These are phyloP conservation scores for Pelagia noctiluca DNA, from an alignment of 30 jellyfish, hydroid and myxozoan species.

Conservation along the genomic window DNA sequence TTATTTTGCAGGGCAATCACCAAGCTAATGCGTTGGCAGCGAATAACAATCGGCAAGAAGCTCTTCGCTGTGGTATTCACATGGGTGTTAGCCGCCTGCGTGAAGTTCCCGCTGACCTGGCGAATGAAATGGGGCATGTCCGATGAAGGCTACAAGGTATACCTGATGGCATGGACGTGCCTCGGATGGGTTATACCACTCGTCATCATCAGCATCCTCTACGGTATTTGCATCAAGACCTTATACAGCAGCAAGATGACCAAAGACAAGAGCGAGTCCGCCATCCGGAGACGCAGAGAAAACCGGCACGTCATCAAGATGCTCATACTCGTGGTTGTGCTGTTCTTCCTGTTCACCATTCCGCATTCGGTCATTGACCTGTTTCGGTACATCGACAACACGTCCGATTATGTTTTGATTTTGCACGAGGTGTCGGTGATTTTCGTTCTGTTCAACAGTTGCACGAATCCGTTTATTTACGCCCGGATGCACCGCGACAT, in stretches of 20 bases:
- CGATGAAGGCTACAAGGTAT: conserved; percentile 65
- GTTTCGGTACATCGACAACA: conserved; percentile 75
- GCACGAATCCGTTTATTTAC: conserved; percentile 72
- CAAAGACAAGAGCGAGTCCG: conserved; percentile 61
- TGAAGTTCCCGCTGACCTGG: conserved; percentile 70
- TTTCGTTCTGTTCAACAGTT: conserved; percentile 71
- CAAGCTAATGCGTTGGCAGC: conserved; percentile 49
- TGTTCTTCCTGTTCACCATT: conserved; percentile 63
- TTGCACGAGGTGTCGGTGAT: conserved; percentile 66
- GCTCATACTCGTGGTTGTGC: conserved; percentile 53
- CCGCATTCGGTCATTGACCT: conserved; percentile 74
- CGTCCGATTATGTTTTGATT: conserved; percentile 54
- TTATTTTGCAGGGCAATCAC: conserved; percentile 50
- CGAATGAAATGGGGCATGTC: conserved; percentile 64
- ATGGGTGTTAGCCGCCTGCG: conserved; percentile 70
- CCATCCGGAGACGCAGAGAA: conserved; percentile 61
- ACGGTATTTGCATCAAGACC: conserved; percentile 55
- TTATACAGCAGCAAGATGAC: not conserved
- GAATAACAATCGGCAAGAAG: conserved; percentile 38
- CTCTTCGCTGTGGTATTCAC: conserved; percentile 36
- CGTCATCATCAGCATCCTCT: conserved; percentile 38
- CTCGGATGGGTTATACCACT: conserved; percentile 75
- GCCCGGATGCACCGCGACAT: conserved; percentile 77
- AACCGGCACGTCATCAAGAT: conserved; percentile 60
- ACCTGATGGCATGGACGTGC: conserved; percentile 75